These are phyloP conservation scores for Noctua janthe DNA, from an alignment of 2,888 invertebrate species.

Conservation along the genomic window DNA sequence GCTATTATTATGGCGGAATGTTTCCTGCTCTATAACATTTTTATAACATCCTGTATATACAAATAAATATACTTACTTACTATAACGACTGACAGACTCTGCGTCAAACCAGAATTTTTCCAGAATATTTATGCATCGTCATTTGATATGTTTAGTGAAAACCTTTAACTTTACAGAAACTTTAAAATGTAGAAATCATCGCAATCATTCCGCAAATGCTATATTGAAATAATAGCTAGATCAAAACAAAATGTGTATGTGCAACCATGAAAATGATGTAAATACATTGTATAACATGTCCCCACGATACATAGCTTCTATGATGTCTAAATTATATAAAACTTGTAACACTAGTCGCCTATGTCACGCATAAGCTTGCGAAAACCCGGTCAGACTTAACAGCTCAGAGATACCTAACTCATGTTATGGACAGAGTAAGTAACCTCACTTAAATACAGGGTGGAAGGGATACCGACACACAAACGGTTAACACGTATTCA, in stretches of 20 bases:
- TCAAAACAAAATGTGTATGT: not conserved
- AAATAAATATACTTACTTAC: no score
- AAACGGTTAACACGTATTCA: no score
- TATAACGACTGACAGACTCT: not conserved
- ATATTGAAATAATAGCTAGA: no score
- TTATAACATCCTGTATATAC: no score
- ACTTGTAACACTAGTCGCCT: conserved; percentile 18
- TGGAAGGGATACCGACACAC: no score
- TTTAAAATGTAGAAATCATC: not conserved
- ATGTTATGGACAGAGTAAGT: not conserved
- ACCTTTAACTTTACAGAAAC: not conserved
- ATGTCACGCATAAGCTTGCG: conserved; percentile 26
- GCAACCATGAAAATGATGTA: conserved; percentile 22
- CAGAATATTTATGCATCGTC: not conserved
- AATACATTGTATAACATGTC: conserved; percentile 33
- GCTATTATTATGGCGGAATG: no score
- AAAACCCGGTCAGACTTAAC: conserved; percentile 23
- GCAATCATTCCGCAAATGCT: conserved; percentile 1
- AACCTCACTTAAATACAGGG: not conserved
- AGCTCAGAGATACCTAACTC: not conserved
- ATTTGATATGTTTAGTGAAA: not conserved
- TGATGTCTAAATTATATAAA: conserved; percentile 38
- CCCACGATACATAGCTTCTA: not conserved
- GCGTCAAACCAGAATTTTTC: not conserved
- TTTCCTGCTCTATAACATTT: no score